Evolutionary conservation across 2,797 vertebrate species (phyloP).

Genomic region (Poeciliopsis presidionis): DNA sequence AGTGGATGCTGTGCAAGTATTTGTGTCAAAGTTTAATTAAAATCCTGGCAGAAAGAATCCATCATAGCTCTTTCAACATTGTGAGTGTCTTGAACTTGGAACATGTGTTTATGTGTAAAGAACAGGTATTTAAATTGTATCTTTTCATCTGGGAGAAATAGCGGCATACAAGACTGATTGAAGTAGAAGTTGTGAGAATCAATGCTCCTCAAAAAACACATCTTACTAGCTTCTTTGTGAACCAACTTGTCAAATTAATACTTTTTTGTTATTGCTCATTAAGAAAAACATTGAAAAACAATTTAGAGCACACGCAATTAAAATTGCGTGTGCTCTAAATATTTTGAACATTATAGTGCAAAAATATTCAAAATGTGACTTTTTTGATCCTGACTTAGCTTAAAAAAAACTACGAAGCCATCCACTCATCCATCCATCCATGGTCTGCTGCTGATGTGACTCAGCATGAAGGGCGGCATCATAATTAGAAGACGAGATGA

Average conservation of each 20-base stretch:
- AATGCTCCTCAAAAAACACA: background rate
- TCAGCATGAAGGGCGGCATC: slow-evolving; percentile 69
- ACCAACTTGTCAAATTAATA: background rate
- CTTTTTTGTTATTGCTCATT: background rate
- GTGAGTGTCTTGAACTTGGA: background rate
- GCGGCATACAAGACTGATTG: background rate
- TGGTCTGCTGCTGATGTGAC: slow-evolving; percentile 70
- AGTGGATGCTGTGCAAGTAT: background rate
- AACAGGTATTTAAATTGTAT: background rate
- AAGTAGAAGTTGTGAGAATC: background rate
- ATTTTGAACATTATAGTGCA: background rate
- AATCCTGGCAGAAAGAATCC: background rate
- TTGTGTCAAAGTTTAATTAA: background rate
- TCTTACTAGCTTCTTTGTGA: background rate
- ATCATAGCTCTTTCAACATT: background rate
- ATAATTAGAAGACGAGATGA: slow-evolving; percentile 77
- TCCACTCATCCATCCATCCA: slow-evolving; percentile 6
- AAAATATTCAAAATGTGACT: background rate
- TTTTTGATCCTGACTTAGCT: background rate
- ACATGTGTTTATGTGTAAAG: background rate
- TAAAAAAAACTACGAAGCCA: background rate
- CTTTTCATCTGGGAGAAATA: background rate
- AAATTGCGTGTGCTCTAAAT: background rate
- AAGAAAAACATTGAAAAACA: background rate
- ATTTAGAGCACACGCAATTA: background rate